Evolutionary conservation across 2,888 invertebrate species (phyloP), one percentile per base, ranked within the genome.

Genomic region (Diaphora mendica): DNA sequence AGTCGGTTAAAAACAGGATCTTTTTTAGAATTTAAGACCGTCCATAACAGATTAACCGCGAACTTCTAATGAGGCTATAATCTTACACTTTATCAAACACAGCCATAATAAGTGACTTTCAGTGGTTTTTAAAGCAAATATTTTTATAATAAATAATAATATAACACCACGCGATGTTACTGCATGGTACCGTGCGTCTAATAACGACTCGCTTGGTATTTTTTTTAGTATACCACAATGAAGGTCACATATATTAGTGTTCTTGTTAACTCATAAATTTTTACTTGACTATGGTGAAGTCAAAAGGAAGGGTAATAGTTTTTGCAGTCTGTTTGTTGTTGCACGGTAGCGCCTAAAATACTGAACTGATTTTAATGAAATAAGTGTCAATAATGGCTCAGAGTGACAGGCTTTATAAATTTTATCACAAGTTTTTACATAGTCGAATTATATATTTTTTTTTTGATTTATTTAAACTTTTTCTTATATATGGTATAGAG

Each of bases 241-340:
- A 55, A 55, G 51, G 51, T 55, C 51, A 55, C 23, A n/a, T 55
- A 55, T 51, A 51, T 55, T 55, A 55, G 51, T 55, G 51, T 55
- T 55, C 51, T 55, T n/a, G n/a, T 55, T 55, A 51, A n/a, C 51
- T 55, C 51, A 55, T 55, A 55, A 2, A 55, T n/a, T n/a, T 55
- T 51, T 44, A 15, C 15, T 3, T 3, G 2, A 7, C 44, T 44
- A 44, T 11, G 44, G 13, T 15, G 15, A 44, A 15, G 44, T 4
- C 15, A 44, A 44, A 44, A 44, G 15, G 15, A 44, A 44, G 3
- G 15, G 3, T 44, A 44, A 42, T 15, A 2, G 13, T 42, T 42
- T 42, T 42, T 2, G 15, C 44, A 44, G 44, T 44, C 44, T 44
- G 15, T 44, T 4, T 44, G 15, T 44, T 42, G 11, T 13, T 13